phyloP scores from a whole-genome alignment of 2,113 vertebrate species.

The Orycteropus afer region DNA sequence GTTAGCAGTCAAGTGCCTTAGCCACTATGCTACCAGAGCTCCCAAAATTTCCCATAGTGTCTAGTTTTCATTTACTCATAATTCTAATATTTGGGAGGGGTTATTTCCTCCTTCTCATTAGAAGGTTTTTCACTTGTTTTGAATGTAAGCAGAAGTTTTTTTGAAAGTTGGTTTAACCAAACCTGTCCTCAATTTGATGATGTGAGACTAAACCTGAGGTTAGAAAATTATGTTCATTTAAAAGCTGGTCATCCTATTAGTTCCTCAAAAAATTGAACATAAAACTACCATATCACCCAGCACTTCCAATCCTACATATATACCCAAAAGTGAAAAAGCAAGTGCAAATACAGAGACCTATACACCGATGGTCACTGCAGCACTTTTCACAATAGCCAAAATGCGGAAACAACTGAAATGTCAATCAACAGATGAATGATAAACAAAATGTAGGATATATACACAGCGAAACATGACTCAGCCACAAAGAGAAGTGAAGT shows the following conservation, averaged over 20 bases:
- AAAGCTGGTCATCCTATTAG: background rate
- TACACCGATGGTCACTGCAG: background rate
- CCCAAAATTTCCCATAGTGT: background rate
- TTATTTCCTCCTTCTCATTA: conserved; percentile 16
- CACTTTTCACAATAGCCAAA: background rate
- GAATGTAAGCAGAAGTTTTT: background rate
- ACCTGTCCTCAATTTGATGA: background rate
- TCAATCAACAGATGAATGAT: background rate
- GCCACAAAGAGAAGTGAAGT: background rate
- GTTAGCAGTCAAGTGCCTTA: too few species aligned
- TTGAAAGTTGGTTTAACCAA: conserved; percentile 5
- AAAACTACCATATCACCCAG: too few species aligned
- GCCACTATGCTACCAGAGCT: too few species aligned
- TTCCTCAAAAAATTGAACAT: background rate
- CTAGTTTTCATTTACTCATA: conserved; percentile 9
- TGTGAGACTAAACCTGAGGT: background rate
- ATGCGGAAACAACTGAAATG: background rate
- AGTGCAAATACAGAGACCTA: background rate
- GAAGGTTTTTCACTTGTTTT: conserved; percentile 50
- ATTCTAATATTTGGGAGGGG: background rate
- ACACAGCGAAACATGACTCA: background rate
- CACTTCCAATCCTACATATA: background rate
- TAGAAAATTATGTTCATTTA: conserved; percentile 27
- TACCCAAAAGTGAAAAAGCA: background rate
- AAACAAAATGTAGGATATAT: background rate